Conservation (phyloP, 92 coral and sea anemone species). For the Umimayanthus chanpuru region DNA sequence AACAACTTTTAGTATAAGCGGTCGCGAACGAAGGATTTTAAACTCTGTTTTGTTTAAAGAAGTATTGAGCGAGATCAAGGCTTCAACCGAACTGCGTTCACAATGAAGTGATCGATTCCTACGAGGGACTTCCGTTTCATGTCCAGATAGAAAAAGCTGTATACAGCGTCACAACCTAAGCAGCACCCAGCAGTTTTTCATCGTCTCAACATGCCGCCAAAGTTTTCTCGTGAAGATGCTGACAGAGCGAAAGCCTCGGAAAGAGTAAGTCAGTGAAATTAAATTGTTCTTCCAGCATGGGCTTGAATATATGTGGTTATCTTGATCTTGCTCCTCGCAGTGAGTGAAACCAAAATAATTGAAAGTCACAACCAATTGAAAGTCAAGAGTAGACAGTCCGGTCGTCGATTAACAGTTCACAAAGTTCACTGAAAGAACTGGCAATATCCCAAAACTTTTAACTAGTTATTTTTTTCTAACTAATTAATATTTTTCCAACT, state of each 20-base stretch:
- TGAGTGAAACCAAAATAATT: too few relatives aligned
- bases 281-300: too few relatives aligned
- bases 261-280: constrained; percentile 65
- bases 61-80: background rate
- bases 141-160: background rate
- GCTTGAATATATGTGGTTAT: too few relatives aligned
- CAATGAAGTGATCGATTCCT: background rate
- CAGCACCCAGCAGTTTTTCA: background rate
- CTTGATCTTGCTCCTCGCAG: too few relatives aligned
- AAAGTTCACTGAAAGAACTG: too few relatives aligned
- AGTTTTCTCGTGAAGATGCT: constrained; percentile 76
- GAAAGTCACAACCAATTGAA: too few relatives aligned
- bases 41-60: background rate
- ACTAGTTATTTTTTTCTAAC: too few relatives aligned
- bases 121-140: background rate
- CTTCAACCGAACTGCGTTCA: background rate
- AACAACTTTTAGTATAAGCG: background rate
- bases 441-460: too few relatives aligned
- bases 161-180: background rate
- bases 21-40: background rate
- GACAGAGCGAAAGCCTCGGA: constrained; percentile 74
- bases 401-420: too few relatives aligned
- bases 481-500: too few relatives aligned
- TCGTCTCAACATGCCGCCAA: constrained; percentile 67
- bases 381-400: too few relatives aligned